Conservation (phyloP, 1,140 invertebrate genomes). For the Calycopis cecrops region DNA sequence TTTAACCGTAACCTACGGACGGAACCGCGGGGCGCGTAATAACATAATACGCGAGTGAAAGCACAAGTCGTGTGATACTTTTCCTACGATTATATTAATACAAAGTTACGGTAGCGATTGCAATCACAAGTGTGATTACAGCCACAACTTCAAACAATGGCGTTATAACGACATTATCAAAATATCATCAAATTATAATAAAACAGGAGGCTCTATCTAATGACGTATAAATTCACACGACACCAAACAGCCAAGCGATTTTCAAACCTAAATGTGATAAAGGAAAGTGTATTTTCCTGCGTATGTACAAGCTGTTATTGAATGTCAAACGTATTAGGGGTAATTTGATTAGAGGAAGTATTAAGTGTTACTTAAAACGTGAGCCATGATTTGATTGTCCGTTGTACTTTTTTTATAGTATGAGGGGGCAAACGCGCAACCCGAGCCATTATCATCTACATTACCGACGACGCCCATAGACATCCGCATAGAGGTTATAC, state of each 20-base stretch:
- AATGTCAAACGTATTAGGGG: conserved; percentile 2
- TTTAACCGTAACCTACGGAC: too few species aligned
- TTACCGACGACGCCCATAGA: too few species aligned
- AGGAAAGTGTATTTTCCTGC: not conserved
- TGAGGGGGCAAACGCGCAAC: too few species aligned
- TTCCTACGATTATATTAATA: conserved; percentile 8
- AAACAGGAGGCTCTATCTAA: conserved; percentile 33
- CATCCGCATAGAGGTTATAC: too few species aligned
- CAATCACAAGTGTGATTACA: conserved; percentile 1
- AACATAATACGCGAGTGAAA: conserved; percentile 4
- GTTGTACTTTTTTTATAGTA: too few species aligned
- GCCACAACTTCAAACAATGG: conserved; percentile 32
- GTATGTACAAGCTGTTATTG: not conserved
- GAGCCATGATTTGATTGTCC: too few species aligned
- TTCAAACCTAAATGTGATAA: not conserved
- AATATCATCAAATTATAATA: conserved; percentile 44
- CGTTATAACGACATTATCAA: conserved; percentile 32
- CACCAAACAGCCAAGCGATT: not conserved
- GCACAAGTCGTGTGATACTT: not conserved
- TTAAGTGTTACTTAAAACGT: conserved; percentile 6
- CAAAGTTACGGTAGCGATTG: conserved; percentile 9
- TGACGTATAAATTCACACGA: conserved; percentile 18
- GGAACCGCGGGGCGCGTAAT: not conserved
- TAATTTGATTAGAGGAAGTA: conserved; percentile 8
- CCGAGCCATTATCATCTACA: too few species aligned